Base-by-base conservation (phyloP, 2,888 invertebrate species). In the Polydrusus cervinus region DNA sequence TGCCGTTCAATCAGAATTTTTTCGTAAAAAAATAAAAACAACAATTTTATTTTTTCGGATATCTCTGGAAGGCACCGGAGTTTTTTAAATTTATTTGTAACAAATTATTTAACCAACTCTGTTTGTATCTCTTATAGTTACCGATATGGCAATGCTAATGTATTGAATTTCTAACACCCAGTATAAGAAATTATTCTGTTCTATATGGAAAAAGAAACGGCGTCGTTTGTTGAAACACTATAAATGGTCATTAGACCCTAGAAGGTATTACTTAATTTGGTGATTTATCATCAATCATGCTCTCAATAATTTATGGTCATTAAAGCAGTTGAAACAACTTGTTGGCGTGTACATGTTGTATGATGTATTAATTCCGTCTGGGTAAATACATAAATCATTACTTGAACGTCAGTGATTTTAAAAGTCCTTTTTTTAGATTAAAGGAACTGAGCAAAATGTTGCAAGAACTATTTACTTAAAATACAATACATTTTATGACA, bases 281-380 rank as follows among this genome's bases (percentile, higher is more conserved):
- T 25, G 30, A 53, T 53, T n/a, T 25, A 30, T 53, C 53, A 53
- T 53, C n/a, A n/a, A n/a, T 30, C 53, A 11, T 1, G 53, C 53
- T 53, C 1, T 53, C 53, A 53, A 53, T 53, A 53, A 53, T 53
- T 53, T 53, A 53, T n/a, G 30, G 30, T 53, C 25, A 53, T 25
- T 53, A 53, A 53, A 53, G 53, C 53, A 30, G 53, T 53, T 25
- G 43, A 30, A 53, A 53, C 30, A n/a, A 53, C 53, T 53, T 53
- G 53, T 53, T 53, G 53, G 30, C 53, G 53, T 53, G 53, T 25
- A 30, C 30, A n/a, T 25, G 7, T 9, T 53, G 16, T 53, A 30
- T 11, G 30, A 53, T 13, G n/a, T 47, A 45, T 13, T n/a, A 47
- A 47, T 47, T 47, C 2, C 16, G 16, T 16, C 47, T 16, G 5